Evolutionary conservation across 2,113 vertebrate species (phyloP).

Genomic region (Silurus glanis): DNA sequence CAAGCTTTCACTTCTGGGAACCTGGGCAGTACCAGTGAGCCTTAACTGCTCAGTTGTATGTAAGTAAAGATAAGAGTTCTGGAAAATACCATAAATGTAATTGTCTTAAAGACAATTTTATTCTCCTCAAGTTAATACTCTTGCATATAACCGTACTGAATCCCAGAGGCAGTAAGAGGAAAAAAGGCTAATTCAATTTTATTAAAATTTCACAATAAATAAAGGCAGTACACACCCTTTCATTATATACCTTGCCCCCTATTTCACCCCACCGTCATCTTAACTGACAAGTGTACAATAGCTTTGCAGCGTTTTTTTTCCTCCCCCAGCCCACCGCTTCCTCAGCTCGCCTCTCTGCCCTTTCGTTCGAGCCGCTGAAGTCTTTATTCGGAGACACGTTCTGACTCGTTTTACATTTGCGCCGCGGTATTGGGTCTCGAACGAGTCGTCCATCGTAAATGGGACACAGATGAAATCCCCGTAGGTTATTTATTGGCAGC

Average conservation of each 20-base stretch:
- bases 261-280: constrained; percentile 2
- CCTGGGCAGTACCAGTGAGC: no score
- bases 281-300: constrained; percentile 24
- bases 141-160: no score
- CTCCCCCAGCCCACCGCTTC: not conserved
- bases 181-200: not conserved
- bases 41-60: no score
- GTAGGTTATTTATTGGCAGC: constrained; percentile 35
- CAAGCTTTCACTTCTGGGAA: no score
- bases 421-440: constrained; percentile 24
- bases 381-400: constrained; percentile 31
- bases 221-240: not conserved
- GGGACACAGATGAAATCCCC: constrained; percentile 38
- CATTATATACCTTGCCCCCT: not conserved
- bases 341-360: not conserved
- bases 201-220: not conserved
- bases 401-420: constrained; percentile 33
- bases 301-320: not conserved
- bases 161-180: no score
- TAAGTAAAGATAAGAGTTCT: no score
- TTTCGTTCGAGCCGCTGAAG: not conserved
- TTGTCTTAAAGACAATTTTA: not conserved
- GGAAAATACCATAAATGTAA: no score
- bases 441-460: constrained; percentile 27
- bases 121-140: not conserved